These are phyloP conservation scores for Hyposmocoma kahamanoa DNA, from an alignment of 1,140 invertebrate genomes.

Conservation along the genomic window DNA sequence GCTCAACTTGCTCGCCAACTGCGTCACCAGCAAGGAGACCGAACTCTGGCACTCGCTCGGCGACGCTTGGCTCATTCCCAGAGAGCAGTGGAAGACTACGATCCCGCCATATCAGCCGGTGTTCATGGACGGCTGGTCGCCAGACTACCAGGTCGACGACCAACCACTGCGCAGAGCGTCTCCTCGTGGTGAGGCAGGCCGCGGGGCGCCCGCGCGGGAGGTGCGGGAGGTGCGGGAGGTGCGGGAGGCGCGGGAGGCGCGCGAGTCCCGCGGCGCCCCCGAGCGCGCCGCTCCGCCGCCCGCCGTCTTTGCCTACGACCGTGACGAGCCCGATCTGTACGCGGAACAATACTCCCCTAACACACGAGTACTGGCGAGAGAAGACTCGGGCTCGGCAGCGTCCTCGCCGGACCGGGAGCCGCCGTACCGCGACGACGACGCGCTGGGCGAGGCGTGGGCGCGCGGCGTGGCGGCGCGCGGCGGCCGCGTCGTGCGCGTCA, in stretches of 20 bases:
- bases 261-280: slow-evolving; percentile 4
- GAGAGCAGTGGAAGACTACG: slow-evolving; percentile 92
- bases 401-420: slow-evolving; percentile 60
- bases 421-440: slow-evolving; percentile 45
- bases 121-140: slow-evolving; percentile 96
- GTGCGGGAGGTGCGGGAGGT: too few relatives aligned
- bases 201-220: slow-evolving; percentile 26
- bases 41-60: slow-evolving; percentile 98
- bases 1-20: slow-evolving; percentile 95
- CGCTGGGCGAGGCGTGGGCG: slow-evolving; percentile 78
- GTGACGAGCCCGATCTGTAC: slow-evolving; percentile 55
- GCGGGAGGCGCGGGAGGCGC: too few relatives aligned
- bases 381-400: slow-evolving; percentile 56
- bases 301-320: slow-evolving; percentile 36
- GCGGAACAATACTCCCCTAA: slow-evolving; percentile 54
- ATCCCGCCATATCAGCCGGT: slow-evolving; percentile 91
- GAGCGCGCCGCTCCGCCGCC: slow-evolving; percentile 18
- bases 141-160: slow-evolving; percentile 87
- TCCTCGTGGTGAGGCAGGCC: too few relatives aligned
- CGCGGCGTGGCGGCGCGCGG: slow-evolving; percentile 84
- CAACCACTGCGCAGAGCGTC: slow-evolving; percentile 72
- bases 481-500: slow-evolving; percentile 92
- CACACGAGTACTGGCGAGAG: slow-evolving; percentile 33
- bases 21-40: slow-evolving; percentile 97
- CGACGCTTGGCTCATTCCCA: slow-evolving; percentile 90